These are phyloP conservation scores for Florisuga fusca DNA, from an alignment of 2,797 vertebrate species.

Conservation along the genomic window DNA sequence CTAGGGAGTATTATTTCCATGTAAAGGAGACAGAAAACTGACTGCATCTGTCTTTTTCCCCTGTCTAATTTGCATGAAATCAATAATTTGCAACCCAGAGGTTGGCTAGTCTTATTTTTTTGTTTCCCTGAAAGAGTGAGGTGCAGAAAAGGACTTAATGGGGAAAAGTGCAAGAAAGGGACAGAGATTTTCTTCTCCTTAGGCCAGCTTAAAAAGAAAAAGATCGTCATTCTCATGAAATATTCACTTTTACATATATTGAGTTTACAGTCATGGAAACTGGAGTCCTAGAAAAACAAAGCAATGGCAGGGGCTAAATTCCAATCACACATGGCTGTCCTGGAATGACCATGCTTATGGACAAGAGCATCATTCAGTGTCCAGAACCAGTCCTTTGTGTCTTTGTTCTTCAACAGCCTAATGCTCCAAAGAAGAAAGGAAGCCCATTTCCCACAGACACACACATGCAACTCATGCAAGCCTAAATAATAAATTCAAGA, in stretches of 20 bases:
- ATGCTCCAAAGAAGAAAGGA: background rate
- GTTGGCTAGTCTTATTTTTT: background rate
- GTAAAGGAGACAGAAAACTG: conserved; percentile 51
- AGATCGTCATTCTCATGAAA: background rate
- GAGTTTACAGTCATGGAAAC: background rate
- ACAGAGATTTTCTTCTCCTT: background rate
- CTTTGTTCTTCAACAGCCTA: background rate
- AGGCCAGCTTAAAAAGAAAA: background rate
- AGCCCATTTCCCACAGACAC: background rate
- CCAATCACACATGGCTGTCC: background rate
- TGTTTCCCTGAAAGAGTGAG: conserved; percentile 3
- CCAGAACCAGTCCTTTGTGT: background rate
- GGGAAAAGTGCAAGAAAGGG: background rate
- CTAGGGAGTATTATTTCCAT: conserved; percentile 33
- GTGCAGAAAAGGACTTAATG: background rate
- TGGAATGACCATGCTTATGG: background rate
- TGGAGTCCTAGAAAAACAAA: background rate
- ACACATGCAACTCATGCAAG: accelerated
- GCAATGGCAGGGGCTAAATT: background rate
- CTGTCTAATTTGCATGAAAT: conserved; percentile 62
- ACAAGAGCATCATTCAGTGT: conserved; percentile 57
- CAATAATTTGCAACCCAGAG: conserved; percentile 61
- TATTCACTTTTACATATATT: background rate
- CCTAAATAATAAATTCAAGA: background rate
- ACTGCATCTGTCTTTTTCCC: conserved; percentile 27